phyloP scores from a whole-genome alignment of 2,888 invertebrate species.

The Stenolophus ochropezus region DNA sequence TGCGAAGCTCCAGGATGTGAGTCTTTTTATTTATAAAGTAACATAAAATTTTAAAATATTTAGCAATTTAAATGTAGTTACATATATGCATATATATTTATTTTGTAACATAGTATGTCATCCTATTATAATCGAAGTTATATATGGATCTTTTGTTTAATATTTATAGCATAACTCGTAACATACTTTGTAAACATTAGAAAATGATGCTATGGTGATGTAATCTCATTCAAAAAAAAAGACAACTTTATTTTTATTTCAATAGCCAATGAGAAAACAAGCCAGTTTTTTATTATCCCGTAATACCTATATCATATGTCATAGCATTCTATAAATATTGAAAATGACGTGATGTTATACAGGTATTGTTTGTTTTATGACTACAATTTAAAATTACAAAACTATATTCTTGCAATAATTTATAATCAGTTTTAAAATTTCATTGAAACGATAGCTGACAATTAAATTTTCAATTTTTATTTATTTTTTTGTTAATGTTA shows the following conservation, averaged over 20 bases:
- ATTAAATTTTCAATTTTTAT: too few relatives aligned
- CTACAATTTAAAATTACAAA: too few relatives aligned
- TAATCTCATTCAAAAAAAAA: constrained; percentile 15
- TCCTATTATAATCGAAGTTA: background rate
- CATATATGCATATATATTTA: too few relatives aligned
- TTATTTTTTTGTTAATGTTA: too few relatives aligned
- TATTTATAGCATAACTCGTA: background rate
- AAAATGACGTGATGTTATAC: too few relatives aligned
- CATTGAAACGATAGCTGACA: too few relatives aligned
- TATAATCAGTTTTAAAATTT: too few relatives aligned
- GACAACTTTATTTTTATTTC: constrained; percentile 21
- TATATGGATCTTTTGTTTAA: background rate
- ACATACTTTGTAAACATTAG: background rate
- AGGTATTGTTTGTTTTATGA: too few relatives aligned
- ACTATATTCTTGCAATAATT: too few relatives aligned
- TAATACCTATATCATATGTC: background rate
- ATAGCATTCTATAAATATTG: background rate
- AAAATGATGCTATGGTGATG: constrained; percentile 2
- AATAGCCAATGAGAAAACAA: too few relatives aligned
- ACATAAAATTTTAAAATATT: too few relatives aligned
- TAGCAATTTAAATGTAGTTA: too few relatives aligned
- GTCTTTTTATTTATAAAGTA: constrained; percentile 74
- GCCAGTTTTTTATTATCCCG: background rate
- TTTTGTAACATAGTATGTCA: background rate
- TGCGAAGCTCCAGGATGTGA: constrained; percentile 88